A percentile compares a stretch with the other conserved stretches of the same genome.
These are phyloP conservation scores for Sarcophaga subvicina DNA, from an alignment of 2,888 invertebrate species.

Conservation along the genomic window DNA sequence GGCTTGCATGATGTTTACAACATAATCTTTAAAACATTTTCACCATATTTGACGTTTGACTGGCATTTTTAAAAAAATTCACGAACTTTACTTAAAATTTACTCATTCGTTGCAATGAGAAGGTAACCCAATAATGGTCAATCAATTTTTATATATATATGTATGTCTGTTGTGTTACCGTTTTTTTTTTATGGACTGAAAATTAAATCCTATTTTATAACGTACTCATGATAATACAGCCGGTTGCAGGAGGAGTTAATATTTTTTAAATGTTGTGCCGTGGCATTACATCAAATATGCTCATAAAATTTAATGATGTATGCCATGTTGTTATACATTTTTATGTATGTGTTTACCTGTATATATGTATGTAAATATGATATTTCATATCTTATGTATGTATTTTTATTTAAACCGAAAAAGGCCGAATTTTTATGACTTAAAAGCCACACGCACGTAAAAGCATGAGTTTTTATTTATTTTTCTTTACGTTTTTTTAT, in stretches of 20 bases:
- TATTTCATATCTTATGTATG: neutral
- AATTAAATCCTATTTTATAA: conserved; percentile 1
- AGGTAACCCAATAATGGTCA: neutral
- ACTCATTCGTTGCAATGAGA: neutral
- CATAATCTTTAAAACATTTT: no score
- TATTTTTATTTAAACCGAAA: neutral
- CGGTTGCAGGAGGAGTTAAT: neutral
- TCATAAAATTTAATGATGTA: neutral
- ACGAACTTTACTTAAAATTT: no score
- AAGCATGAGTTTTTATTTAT: neutral
- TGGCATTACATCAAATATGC: neutral
- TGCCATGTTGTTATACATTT: neutral
- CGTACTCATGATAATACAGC: neutral
- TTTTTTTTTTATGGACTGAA: neutral
- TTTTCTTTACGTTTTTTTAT: neutral
- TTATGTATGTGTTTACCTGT: no score
- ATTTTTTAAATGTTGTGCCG: neutral
- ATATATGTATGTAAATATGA: neutral
- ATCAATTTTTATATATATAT: no score
- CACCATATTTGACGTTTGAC: no score
- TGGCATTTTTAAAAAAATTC: no score
- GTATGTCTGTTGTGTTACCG: no score
- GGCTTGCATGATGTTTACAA: no score
- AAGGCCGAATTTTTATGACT: neutral
- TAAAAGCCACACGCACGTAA: neutral